phyloP scores from a whole-genome alignment of 2,113 vertebrate species.

The Lonchura striata region DNA sequence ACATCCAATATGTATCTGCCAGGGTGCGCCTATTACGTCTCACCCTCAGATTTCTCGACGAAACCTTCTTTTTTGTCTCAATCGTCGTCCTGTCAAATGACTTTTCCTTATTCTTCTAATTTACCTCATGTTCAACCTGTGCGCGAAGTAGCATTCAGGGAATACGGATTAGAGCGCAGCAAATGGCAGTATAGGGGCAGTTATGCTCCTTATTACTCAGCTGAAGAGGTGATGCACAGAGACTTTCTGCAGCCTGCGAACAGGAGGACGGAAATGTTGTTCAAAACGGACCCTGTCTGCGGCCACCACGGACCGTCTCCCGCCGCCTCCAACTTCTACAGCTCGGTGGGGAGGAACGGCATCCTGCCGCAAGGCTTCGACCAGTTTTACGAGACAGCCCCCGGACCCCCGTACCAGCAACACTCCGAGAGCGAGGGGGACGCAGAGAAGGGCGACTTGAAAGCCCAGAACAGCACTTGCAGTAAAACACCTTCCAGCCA shows the following conservation, averaged over 20 bases:
- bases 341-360: constrained; percentile 90
- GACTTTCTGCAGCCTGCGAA: constrained; percentile 78
- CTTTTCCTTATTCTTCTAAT: constrained; percentile 96
- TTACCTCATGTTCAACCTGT: constrained; percentile 95
- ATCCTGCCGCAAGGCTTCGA: constrained; percentile 97
- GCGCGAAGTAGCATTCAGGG: constrained; percentile 95
- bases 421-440: constrained; percentile 70
- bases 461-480: constrained; percentile 70
- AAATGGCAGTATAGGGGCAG: constrained; percentile 94
- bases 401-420: constrained; percentile 68
- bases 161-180: constrained; percentile 94
- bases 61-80: constrained; percentile 95
- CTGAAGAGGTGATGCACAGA: constrained; percentile 90
- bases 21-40: constrained; percentile 95
- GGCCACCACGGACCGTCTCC: constrained; percentile 80
- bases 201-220: constrained; percentile 92
- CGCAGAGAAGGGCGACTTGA: constrained; percentile 81
- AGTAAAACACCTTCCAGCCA: constrained; percentile 79
- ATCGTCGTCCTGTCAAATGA: constrained; percentile 92
- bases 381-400: constrained; percentile 89
- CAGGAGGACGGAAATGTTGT: constrained; percentile 90
- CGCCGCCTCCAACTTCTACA: constrained; percentile 85
- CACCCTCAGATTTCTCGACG: constrained; percentile 93
- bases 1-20: constrained; percentile 97
- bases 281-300: constrained; percentile 87